Percentiles rank a stretch among this genome's conserved stretches.
Conservation (phyloP, 2,797 vertebrate genomes). For the Xiphorhynchus erythropygius region DNA sequence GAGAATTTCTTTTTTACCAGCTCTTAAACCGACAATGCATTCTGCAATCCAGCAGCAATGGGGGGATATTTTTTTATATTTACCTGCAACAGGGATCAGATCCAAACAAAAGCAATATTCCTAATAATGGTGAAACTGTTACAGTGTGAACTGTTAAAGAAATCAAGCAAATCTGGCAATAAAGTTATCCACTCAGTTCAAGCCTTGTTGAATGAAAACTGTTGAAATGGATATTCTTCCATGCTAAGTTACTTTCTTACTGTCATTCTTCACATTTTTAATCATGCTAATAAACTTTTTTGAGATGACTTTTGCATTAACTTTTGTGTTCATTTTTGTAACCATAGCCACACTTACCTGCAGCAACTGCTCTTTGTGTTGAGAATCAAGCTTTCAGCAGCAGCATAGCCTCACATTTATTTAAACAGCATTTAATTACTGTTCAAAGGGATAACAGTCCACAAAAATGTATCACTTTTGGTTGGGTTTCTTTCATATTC, state of each 20-base stretch:
- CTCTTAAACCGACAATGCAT: constrained; percentile 65
- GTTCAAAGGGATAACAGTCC: neutral
- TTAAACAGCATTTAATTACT: neutral
- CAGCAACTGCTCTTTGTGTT: neutral
- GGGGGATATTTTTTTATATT: constrained; percentile 78
- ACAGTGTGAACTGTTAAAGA: constrained; percentile 53
- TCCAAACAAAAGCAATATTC: constrained; percentile 70
- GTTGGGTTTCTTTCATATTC: constrained; percentile 5
- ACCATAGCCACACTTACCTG: neutral
- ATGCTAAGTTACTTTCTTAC: constrained; percentile 68
- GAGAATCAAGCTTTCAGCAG: neutral
- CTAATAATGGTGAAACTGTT: constrained; percentile 9
- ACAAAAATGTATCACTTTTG: neutral
- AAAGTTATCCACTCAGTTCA: constrained; percentile 57
- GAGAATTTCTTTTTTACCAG: constrained; percentile 74
- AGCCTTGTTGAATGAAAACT: constrained; percentile 62
- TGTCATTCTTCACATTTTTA: constrained; percentile 81
- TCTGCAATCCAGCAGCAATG: constrained; percentile 66
- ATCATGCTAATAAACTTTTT: constrained; percentile 84
- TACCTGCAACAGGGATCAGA: constrained; percentile 67
- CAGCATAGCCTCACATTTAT: neutral
- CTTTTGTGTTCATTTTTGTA: constrained; percentile 58
- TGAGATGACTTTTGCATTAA: constrained; percentile 70
- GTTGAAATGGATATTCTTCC: constrained; percentile 73
- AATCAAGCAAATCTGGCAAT: constrained; percentile 67